Base-by-base conservation (phyloP, 2,888 invertebrate genomes). In the Yponomeuta cagnagella region DNA sequence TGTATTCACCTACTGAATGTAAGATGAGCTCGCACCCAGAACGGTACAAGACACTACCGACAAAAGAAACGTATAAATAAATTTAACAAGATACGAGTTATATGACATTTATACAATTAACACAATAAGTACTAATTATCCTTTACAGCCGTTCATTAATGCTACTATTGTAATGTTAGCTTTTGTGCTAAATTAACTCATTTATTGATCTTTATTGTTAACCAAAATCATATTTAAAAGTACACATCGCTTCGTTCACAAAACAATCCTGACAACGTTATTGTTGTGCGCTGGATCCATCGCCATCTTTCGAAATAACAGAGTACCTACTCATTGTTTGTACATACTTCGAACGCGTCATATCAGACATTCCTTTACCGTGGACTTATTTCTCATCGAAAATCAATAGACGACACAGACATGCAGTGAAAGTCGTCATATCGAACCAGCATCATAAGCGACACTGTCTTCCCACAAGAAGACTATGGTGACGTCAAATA, bases 41-140 rank as follows among this genome's bases (percentile, higher is more conserved):
- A 67, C 43, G 67, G 67, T 43, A 67, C 33, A 43, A 67, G 67
- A 37, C 68, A 30, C 68, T 68, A 48, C 48, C 31, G 23, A 58
- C 68, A 68, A 48, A 48, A 30, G 48, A 68, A 48, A 68, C 48
- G 33, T 68, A 48, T 68, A 23, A 68, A 37, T 30, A 33, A 70
- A 69, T 63, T 58, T 31, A 69, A 58, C 30, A 63, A 15, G 12
- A 68, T 43, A 68, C 68, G 68, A 68, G 48, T 43, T 48, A 33
- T 70, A 64, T 64, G 64, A 66, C 70, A 65, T 66, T 86, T 90
- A 87, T 89, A 90, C 89, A 89, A 88, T 82, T 85, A 85, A 84
- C 83, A 81, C 85, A 87, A 85, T 84, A 81, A 83, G 80, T 74
- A 81, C 81, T 83, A 76, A 84, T 84, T 73, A 72, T 73, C 72